These are phyloP conservation scores for Leptobrachium ailaonicum DNA, from an alignment of 2,113 vertebrate genomes.

Conservation along the genomic window DNA sequence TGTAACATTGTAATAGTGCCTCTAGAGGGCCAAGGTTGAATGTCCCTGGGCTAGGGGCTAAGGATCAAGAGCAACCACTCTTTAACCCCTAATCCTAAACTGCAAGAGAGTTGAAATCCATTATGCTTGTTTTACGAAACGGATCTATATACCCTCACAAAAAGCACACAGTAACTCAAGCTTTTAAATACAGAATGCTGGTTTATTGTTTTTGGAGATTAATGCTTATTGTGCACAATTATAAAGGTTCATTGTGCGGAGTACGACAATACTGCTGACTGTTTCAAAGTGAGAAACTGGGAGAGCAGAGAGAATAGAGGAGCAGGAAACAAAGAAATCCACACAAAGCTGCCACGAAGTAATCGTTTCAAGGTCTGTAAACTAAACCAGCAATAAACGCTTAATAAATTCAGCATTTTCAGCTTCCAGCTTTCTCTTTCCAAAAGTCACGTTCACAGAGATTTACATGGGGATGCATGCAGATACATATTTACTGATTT, in stretches of 20 bases:
- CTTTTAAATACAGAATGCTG: no score
- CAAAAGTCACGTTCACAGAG: slow-evolving; percentile 35
- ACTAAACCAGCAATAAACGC: slow-evolving; percentile 38
- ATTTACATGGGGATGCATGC: slow-evolving; percentile 7
- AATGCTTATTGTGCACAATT: neutral
- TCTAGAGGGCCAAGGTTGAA: no score
- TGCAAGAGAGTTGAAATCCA: no score
- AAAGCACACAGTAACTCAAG: no score
- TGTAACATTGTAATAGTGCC: no score
- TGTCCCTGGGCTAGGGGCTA: no score
- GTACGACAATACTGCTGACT: neutral
- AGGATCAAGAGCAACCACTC: no score
- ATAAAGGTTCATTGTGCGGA: slow-evolving; percentile 5
- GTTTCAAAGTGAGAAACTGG: neutral
- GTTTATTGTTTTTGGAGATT: neutral
- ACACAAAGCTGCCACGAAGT: slow-evolving; percentile 38
- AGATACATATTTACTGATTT: neutral
- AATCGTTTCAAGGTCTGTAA: slow-evolving; percentile 47
- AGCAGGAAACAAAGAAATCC: slow-evolving; percentile 1
- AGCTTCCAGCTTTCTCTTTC: slow-evolving; percentile 27
- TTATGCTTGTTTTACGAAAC: no score
- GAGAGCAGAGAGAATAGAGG: slow-evolving; percentile 15
- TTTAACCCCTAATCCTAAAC: no score
- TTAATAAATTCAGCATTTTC: slow-evolving; percentile 29
- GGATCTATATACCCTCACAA: no score